Evolutionary conservation across 2,113 vertebrate species (phyloP), one percentile per base, ranked within the genome.

Genomic region (Mormyrus iriodes): DNA sequence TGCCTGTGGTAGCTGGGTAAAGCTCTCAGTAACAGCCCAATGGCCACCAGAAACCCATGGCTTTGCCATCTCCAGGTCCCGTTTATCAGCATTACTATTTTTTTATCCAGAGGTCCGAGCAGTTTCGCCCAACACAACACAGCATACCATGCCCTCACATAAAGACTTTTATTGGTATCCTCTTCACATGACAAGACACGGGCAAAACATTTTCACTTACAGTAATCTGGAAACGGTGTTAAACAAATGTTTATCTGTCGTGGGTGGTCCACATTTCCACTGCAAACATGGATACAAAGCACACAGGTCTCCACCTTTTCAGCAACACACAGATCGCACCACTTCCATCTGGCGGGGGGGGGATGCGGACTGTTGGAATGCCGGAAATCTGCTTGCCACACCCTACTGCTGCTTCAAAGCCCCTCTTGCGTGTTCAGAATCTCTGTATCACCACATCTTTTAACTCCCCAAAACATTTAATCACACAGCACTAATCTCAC

Each of bases 401-500:
- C 48, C 85, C 13, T 15, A 9, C 55, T 46, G 84, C 24, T 19
- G 13, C 49, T 12, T 86, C 55, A 88, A 15, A 61, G 88, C 88
- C 89, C 86, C 89, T 86, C 42, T 76, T 35, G 69, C 5, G 0
- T 17, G 31, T n/a, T 42, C 35, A 42, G 31, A 27, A 15, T 79
- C 31, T 90, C 39, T 55, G 39, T 88, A 10, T 83, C 58, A 85
- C 88, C 69, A 42, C 27, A 61, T 91, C 88, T 90, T 83, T 90
- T 58, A 39, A 24, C 90, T 88, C 90, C 88, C 86, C 88, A 69
- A 89, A 85, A 49, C 84, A 79, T 89, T 92, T 93, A 88, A 92
- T 92, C 88, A 89, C 51, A 55, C 88, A 92, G 53, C 91, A 89
- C 90, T 92, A 91, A 92, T 94, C 82, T 89, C 89, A 76, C 89